A percentile compares a stretch with the other conserved stretches of the same genome.
Evolutionary conservation across 2,888 invertebrate genomes (phyloP).

Genomic region (Rhimphoctona megacephalus): DNA sequence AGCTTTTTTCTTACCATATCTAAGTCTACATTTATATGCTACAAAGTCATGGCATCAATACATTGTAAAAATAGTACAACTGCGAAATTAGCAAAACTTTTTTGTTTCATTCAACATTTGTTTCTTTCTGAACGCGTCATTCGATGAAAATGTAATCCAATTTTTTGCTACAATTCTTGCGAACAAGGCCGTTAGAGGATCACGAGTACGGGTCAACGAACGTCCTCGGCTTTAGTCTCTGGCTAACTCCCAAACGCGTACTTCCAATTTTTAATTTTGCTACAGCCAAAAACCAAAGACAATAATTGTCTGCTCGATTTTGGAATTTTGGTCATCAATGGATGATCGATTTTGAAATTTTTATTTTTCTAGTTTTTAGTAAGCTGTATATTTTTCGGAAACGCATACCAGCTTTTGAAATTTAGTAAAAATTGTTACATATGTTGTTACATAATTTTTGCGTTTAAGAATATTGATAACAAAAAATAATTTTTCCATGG

Average conservation of each 20-base stretch:
- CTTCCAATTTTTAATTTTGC: conserved; percentile 9
- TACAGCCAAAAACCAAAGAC: background rate
- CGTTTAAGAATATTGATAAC: no score
- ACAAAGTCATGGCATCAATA: background rate
- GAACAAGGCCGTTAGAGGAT: conserved; percentile 41
- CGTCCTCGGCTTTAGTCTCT: conserved; percentile 53
- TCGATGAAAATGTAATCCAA: conserved; percentile 13
- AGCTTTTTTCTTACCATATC: background rate
- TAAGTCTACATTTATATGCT: background rate
- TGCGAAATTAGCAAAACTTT: background rate
- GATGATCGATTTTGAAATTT: background rate
- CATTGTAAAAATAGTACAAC: background rate
- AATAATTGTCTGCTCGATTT: background rate
- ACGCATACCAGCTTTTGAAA: no score
- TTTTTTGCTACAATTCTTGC: background rate
- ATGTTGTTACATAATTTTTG: no score
- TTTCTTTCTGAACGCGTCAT: background rate
- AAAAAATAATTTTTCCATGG: no score
- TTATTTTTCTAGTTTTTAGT: background rate
- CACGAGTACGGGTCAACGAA: conserved; percentile 51
- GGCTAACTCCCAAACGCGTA: conserved; percentile 41
- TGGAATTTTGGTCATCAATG: background rate
- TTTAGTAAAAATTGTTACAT: no score
- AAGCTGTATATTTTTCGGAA: background rate
- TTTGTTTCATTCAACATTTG: background rate